Evolutionary conservation across 2,888 invertebrate species (phyloP), one percentile per base, ranked within the genome.

Genomic region (Parnassius orleans): DNA sequence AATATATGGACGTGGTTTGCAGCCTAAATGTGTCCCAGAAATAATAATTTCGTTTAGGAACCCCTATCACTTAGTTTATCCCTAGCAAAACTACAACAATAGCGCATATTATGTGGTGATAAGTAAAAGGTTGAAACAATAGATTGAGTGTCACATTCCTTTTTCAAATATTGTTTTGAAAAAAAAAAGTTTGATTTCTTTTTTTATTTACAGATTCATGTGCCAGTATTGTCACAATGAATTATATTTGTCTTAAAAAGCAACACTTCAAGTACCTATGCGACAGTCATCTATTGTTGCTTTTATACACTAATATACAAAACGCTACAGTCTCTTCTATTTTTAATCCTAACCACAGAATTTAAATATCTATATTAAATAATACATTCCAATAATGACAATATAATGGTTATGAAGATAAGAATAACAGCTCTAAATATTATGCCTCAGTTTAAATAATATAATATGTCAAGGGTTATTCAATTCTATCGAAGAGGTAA

Each of bases 11-110:
- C 59, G 54, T 53, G 42, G 43, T 46, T 46, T 52, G 60, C 56
- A 59, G 54, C 63, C 59, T 63, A 54, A 46, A 63, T 51, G 41
- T 48, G 46, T 1, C 24, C 52, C 59, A 63, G 42, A 15, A 63
- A 52, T 47, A 54, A 63, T 50, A 24, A 61, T 61, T 61, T 44
- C n/a, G 51, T 24, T 48, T 59, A 63, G 55, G 55, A 63, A 59
- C 57, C 53, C 43, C 11, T 19, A 64, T 24, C 24, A 53, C 52
- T 59, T 55, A 57, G 7, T 44, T 41, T 33, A 52, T 60, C 9
- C 57, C 56, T 52, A 57, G 50, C 57, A 63, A 15, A 15, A 61
- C 50, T 57, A 56, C 48, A 47, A 24, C 43, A 33, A 50, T 47
- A 58, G 50, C 50, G 19, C 14, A 24, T 33, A 33, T 7, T 33